Evolutionary conservation across 2,113 vertebrate genomes (phyloP).

Genomic region (Perca flavescens): DNA sequence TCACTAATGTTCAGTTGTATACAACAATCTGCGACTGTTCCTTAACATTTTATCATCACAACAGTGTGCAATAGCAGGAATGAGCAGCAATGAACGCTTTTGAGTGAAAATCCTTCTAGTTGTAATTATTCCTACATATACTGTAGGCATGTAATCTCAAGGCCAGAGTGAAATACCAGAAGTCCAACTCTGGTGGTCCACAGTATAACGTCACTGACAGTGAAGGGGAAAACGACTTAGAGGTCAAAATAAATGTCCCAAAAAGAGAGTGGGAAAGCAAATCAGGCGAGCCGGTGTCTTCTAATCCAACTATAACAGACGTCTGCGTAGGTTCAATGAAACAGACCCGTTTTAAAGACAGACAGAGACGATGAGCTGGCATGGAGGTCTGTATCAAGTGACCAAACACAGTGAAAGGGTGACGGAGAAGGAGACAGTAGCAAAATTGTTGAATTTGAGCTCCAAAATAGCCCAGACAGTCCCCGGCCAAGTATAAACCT

Average conservation of each 20-base stretch:
- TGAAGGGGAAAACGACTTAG: conserved; percentile 63
- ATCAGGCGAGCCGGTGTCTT: conserved; percentile 36
- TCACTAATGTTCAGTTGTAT: background rate
- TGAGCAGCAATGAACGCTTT: conserved; percentile 11
- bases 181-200: conserved; percentile 70
- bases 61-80: background rate
- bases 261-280: conserved; percentile 51
- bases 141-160: conserved; percentile 32
- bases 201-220: conserved; percentile 57
- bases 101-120: conserved; percentile 30
- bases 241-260: conserved; percentile 65
- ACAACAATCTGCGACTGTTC: background rate
- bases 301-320: conserved; percentile 70
- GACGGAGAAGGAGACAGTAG: conserved; percentile 33
- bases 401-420: conserved; percentile 34
- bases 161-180: conserved; percentile 72
- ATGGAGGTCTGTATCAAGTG: conserved; percentile 50
- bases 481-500: conserved; percentile 12
- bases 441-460: conserved; percentile 22
- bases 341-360: conserved; percentile 24
- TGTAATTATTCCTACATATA: conserved; percentile 48
- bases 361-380: conserved; percentile 39
- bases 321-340: conserved; percentile 42
- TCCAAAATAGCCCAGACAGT: conserved; percentile 26
- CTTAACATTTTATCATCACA: background rate